These are phyloP conservation scores for Argyrosomus regius DNA, from an alignment of 2,797 vertebrate genomes.

Conservation along the genomic window DNA sequence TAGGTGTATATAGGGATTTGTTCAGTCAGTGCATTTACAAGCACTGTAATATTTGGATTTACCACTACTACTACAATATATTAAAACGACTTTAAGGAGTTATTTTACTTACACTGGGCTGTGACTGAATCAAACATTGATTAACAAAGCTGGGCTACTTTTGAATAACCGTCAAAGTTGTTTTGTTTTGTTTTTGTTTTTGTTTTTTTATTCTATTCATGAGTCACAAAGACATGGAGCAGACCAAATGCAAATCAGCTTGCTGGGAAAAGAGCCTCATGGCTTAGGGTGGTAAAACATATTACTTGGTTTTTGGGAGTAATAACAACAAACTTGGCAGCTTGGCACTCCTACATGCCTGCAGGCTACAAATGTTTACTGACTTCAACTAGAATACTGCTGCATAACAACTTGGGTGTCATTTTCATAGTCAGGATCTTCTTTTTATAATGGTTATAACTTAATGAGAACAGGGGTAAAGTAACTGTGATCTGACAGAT, in stretches of 20 bases:
- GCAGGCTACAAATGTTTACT: background rate
- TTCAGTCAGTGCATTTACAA: conserved; percentile 17
- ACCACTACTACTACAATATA: background rate
- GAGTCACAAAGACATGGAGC: background rate
- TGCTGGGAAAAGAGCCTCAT: background rate
- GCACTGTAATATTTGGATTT: conserved; percentile 3
- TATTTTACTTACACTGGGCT: background rate
- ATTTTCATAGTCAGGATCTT: no score
- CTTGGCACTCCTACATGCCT: background rate
- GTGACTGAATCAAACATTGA: background rate
- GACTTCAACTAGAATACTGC: background rate
- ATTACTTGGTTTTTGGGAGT: background rate
- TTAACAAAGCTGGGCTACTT: background rate
- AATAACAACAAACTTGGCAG: background rate
- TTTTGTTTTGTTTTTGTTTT: background rate
- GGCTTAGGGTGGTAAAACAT: background rate
- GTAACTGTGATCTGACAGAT: background rate
- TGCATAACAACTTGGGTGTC: background rate
- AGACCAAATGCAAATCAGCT: background rate
- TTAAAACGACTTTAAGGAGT: background rate
- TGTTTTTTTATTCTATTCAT: background rate
- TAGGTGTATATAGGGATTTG: conserved; percentile 33
- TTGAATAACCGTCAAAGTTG: background rate
- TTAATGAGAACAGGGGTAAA: background rate
- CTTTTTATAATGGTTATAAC: background rate